Evolutionary conservation across 2,113 vertebrate genomes (phyloP), one percentile per base, ranked within the genome.

Genomic region (Amblyornis subalaris): DNA sequence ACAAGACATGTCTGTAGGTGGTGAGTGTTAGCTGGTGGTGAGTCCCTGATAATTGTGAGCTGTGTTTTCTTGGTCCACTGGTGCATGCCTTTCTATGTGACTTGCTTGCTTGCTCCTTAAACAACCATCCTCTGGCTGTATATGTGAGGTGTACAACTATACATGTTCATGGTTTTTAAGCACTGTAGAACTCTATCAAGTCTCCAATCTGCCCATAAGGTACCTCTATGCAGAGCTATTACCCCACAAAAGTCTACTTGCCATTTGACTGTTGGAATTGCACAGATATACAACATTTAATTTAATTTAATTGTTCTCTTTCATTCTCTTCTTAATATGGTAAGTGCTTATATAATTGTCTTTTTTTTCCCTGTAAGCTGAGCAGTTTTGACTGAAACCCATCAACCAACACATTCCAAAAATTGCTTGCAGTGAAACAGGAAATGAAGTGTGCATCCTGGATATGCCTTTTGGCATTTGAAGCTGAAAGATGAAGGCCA

Each of bases 181-280:
- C 7, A 8, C 13, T 45, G 24, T 38, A 55, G 65, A 85, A 58
- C 28, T 60, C 72, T 4, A 20, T 35, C 8, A 44, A 22, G 12
- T 50, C 19, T 66, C 19, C 12, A 13, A 6, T 54, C 76, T 83
- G 33, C 23, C 17, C 36, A 29, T 28, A 58, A 33, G 24, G 17
- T 74, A 51, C 14, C 19, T 77, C 28, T 72, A 4, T 12, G 7
- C 26, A 66, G 26, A 2, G 1, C 9, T 75, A 21, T 60, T 73
- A 67, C 0, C 10, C 8, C 23, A 2, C 0, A 0, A 51, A 67
- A 84, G n/a, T 54, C 19, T 76, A 0, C 8, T 33, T 76, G 9
- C 31, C 67, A 1, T 67, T 71, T 83, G 51, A 40, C 28, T 73
- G 7, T 73, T 64, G 51, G 28, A 51, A 29, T 85, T 70, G n/a